A percentile compares a stretch with the other conserved stretches of the same genome.
Evolutionary conservation across 2,888 invertebrate species (phyloP).

Genomic region (Parnassius mnemosyne): DNA sequence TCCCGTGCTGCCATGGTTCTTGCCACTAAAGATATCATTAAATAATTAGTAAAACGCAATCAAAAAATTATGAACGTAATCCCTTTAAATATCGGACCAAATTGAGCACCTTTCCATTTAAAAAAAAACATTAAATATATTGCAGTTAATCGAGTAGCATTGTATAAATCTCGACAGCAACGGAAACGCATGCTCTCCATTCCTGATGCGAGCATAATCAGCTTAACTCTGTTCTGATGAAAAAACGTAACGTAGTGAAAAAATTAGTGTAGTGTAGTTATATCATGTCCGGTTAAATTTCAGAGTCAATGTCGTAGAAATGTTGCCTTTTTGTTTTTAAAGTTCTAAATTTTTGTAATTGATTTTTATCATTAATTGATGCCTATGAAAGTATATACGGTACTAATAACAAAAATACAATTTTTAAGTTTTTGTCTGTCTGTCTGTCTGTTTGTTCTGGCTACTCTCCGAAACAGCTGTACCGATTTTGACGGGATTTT

Average conservation of each 20-base stretch:
- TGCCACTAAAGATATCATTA: no score
- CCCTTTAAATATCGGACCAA: background rate
- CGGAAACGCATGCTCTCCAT: constrained; percentile 37
- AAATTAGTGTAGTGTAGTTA: constrained; percentile 34
- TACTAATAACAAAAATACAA: no score
- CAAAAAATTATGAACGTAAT: no score
- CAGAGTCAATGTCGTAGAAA: constrained; percentile 24
- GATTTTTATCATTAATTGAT: no score
- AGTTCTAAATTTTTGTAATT: background rate
- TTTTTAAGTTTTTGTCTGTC: no score
- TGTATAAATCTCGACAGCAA: constrained; percentile 29
- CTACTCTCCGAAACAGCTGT: no score
- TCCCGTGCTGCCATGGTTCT: no score
- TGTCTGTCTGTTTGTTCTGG: no score
- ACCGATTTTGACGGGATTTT: no score
- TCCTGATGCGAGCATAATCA: constrained; percentile 58
- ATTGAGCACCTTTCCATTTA: constrained; percentile 8
- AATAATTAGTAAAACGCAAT: no score
- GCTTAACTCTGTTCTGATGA: constrained; percentile 59
- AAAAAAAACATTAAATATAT: constrained; percentile 11
- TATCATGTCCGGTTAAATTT: constrained; percentile 30
- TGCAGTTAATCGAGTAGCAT: constrained; percentile 9
- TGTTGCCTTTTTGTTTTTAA: constrained; percentile 18
- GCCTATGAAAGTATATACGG: no score
- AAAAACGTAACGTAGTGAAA: constrained; percentile 68